Conservation (phyloP, 2,113 vertebrate genomes). For the Tauraco erythrolophus region DNA sequence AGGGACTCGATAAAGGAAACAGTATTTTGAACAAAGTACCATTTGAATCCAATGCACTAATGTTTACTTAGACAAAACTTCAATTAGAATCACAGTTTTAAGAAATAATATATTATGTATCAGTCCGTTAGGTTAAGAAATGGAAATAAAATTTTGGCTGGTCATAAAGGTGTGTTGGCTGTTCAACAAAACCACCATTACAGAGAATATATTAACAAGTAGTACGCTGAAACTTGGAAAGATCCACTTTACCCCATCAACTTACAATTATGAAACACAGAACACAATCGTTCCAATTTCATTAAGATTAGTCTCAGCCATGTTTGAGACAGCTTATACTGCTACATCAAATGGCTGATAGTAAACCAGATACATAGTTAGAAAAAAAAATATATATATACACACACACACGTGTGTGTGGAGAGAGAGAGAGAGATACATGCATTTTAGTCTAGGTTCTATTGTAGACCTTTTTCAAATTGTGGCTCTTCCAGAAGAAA, state of each 20-base stretch:
- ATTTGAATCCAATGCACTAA: background rate
- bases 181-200: background rate
- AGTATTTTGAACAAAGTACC: background rate
- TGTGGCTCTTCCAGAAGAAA: background rate
- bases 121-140: background rate
- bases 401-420: rapidly evolving
- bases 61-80: background rate
- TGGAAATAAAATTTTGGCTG: background rate
- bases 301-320: background rate
- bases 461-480: background rate
- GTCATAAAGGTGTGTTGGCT: background rate
- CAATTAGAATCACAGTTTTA: background rate
- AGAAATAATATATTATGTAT: background rate
- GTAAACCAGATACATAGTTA: background rate
- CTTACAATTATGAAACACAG: background rate
- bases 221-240: background rate
- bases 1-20: background rate
- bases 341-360: background rate
- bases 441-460: background rate
- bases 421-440: background rate
- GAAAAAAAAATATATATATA: background rate
- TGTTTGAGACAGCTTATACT: background rate
- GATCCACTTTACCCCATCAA: background rate
- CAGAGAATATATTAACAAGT: background rate
- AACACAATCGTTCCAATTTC: background rate